Conservation (phyloP, 1,140 invertebrate genomes). For the Orius insidiosus region DNA sequence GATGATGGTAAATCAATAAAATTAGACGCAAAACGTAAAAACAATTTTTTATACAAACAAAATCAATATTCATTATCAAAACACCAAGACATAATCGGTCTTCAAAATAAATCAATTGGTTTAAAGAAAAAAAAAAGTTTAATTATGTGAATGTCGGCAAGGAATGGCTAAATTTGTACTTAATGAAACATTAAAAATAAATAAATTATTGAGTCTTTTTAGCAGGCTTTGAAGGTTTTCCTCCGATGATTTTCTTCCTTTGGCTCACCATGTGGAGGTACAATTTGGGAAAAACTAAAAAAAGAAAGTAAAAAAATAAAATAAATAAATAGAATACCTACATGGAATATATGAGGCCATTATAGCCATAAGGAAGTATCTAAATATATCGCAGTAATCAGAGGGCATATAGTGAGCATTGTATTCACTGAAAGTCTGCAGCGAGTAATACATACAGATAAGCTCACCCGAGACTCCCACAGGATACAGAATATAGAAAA, state of each 20-base stretch:
- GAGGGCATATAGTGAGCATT: slow-evolving; percentile 76
- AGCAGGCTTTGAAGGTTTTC: not conserved
- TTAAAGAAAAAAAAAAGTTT: too few species aligned
- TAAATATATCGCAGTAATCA: slow-evolving; percentile 38
- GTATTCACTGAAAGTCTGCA: slow-evolving; percentile 45
- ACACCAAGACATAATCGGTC: too few species aligned
- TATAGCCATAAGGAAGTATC: slow-evolving; percentile 51
- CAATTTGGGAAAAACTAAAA: slow-evolving; percentile 69
- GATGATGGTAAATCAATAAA: too few species aligned
- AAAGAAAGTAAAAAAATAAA: slow-evolving; percentile 27
- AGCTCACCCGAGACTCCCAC: slow-evolving; percentile 88
- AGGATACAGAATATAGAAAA: slow-evolving; percentile 79
- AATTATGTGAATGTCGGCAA: too few species aligned
- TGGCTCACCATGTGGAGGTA: slow-evolving; percentile 75
- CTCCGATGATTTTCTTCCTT: slow-evolving; percentile 59
- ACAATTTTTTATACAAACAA: too few species aligned
- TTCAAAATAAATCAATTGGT: too few species aligned
- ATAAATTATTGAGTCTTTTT: not conserved
- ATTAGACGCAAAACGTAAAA: too few species aligned
- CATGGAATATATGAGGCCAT: slow-evolving; percentile 77
- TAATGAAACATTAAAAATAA: too few species aligned
- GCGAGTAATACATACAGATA: slow-evolving; percentile 55
- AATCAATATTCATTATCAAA: too few species aligned
- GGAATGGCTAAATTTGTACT: too few species aligned
- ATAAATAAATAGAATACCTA: slow-evolving; percentile 28